Percentiles rank a stretch among this genome's conserved stretches.
Evolutionary conservation across 2,113 vertebrate genomes (phyloP).

Genomic region (Rhinolophus sinicus): DNA sequence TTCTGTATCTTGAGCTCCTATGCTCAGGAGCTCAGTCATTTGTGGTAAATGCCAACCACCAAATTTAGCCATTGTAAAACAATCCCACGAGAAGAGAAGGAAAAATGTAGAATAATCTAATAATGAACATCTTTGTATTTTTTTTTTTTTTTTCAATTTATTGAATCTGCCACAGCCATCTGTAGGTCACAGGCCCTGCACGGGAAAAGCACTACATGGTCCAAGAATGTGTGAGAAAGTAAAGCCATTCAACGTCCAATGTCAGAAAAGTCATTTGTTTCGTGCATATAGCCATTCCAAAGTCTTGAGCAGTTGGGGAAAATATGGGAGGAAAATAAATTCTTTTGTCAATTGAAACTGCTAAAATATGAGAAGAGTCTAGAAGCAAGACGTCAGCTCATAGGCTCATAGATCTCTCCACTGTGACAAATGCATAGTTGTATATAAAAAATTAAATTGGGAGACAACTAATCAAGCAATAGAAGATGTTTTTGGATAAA

Average conservation of each 20-base stretch:
- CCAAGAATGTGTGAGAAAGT: constrained; percentile 80
- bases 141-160: constrained; percentile 50
- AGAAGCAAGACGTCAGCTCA: neutral
- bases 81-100: constrained; percentile 29
- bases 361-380: constrained; percentile 24
- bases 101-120: constrained; percentile 31
- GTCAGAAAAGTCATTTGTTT: constrained; percentile 68
- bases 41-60: neutral
- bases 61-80: constrained; percentile 48
- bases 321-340: constrained; percentile 47
- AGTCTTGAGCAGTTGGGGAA: constrained; percentile 29
- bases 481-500: no score
- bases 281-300: neutral
- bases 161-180: constrained; percentile 56
- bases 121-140: constrained; percentile 77
- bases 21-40: neutral
- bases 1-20: neutral
- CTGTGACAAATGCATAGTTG: neutral
- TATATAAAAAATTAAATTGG: neutral
- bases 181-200: constrained; percentile 67
- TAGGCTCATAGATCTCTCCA: neutral
- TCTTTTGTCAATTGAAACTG: constrained; percentile 70
- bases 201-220: constrained; percentile 19
- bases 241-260: constrained; percentile 38
- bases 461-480: no score